Evolutionary conservation across 1,140 invertebrate species (phyloP).

Genomic region (Archegozetes longisetosus): DNA sequence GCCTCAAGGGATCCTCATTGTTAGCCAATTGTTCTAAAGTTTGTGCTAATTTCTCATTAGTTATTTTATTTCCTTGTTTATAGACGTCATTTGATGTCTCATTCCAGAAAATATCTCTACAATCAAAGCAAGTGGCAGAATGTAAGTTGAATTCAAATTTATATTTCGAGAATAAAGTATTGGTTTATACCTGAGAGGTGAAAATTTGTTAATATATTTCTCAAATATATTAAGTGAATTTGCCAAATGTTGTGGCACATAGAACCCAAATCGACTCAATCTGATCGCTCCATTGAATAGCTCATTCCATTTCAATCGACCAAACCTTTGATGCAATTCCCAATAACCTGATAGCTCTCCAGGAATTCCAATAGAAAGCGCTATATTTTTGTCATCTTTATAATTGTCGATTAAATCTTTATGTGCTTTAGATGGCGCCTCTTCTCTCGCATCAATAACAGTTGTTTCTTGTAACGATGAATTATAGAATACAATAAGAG

Average conservation of each 20-base stretch:
- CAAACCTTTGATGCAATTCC: constrained; percentile 60
- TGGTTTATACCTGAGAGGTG: too few relatives aligned
- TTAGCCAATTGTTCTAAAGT: background rate
- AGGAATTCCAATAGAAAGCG: constrained; percentile 69
- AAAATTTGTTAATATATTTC: too few relatives aligned
- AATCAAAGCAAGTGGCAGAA: constrained; percentile 27
- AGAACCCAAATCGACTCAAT: constrained; percentile 55
- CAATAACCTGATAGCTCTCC: constrained; percentile 79
- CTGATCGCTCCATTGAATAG: constrained; percentile 57
- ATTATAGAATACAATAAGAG: constrained; percentile 63
- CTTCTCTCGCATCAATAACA: constrained; percentile 56
- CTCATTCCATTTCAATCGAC: constrained; percentile 59
- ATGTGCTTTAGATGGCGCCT: constrained; percentile 48
- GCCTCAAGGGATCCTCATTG: background rate
- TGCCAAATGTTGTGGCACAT: constrained; percentile 47
- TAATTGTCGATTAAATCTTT: constrained; percentile 49
- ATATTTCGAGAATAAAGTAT: too few relatives aligned
- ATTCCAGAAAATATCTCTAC: constrained; percentile 27
- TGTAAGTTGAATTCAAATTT: constrained; percentile 2
- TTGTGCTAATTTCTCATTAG: background rate
- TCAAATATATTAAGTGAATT: constrained; percentile 37
- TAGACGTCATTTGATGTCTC: constrained; percentile 30
- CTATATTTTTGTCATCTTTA: too few relatives aligned
- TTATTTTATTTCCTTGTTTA: constrained; percentile 23
- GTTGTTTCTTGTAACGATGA: too few relatives aligned